These are phyloP conservation scores for Leptinotarsa rubiginosa DNA, from an alignment of 2,888 invertebrate species.

Conservation along the genomic window DNA sequence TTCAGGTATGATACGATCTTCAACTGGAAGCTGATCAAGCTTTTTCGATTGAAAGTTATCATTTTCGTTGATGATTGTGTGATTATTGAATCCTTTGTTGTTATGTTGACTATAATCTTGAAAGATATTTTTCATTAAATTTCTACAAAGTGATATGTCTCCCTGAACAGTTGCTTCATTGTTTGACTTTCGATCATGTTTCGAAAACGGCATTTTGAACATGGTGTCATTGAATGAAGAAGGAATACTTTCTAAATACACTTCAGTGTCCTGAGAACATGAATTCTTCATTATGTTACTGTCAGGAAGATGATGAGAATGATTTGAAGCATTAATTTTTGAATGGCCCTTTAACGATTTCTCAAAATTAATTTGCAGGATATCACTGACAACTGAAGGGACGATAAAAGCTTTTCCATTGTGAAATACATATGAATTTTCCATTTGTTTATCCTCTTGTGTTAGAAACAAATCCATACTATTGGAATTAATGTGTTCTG, in stretches of 20 bases:
- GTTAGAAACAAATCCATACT: constrained; percentile 5
- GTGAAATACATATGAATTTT: background rate
- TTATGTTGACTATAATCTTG: background rate
- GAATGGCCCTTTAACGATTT: background rate
- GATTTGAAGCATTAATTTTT: background rate
- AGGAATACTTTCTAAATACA: constrained; percentile 2
- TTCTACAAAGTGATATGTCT: too few species aligned
- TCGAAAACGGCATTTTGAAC: background rate
- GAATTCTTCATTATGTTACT: background rate
- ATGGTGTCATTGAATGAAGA: background rate
- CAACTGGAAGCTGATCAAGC: background rate
- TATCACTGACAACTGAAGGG: background rate
- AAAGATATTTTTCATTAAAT: too few species aligned
- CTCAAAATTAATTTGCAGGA: background rate
- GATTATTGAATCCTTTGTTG: background rate
- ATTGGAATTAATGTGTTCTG: background rate
- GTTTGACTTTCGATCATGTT: background rate
- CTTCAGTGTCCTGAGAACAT: background rate
- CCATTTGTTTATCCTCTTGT: background rate
- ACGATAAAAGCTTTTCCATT: background rate
- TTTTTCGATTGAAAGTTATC: background rate
- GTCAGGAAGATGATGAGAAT: background rate
- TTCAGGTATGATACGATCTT: background rate
- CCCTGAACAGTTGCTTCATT: too few species aligned
- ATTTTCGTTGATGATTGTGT: background rate